These are phyloP conservation scores for Zosterops pallidus DNA, from an alignment of 2,113 vertebrate genomes.

Conservation along the genomic window DNA sequence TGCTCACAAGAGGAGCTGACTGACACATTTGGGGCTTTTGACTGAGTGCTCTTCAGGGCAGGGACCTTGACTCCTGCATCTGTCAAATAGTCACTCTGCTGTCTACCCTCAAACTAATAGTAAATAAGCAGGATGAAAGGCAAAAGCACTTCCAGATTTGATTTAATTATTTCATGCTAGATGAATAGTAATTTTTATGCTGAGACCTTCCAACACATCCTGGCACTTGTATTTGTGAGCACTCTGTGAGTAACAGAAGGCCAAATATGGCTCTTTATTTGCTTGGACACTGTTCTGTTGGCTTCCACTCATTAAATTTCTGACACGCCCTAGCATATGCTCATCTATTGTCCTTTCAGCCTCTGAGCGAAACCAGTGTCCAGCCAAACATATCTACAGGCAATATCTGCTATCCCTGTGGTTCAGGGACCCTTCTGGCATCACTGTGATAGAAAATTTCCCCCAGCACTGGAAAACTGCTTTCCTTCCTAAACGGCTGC, in stretches of 20 bases:
- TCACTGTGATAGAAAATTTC: not conserved
- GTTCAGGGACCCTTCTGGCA: not conserved
- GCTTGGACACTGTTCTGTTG: not conserved
- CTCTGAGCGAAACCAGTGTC: not conserved
- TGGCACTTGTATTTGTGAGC: conserved; percentile 21
- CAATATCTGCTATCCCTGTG: not conserved
- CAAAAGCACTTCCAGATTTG: not conserved
- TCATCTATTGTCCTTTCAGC: not conserved
- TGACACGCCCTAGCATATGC: not conserved
- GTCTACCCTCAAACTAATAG: not conserved
- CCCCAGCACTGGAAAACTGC: not conserved
- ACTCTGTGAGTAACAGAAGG: conserved; percentile 46
- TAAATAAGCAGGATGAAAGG: conserved; percentile 27
- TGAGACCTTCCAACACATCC: conserved; percentile 27
- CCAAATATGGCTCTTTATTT: conserved; percentile 1
- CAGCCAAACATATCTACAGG: not conserved
- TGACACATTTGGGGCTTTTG: not conserved
- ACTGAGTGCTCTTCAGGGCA: not conserved
- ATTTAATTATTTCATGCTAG: conserved; percentile 36
- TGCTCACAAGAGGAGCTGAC: not conserved
- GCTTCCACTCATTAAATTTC: not conserved
- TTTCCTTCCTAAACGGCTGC: not conserved
- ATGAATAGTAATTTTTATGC: conserved; percentile 36
- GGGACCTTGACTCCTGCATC: not conserved
- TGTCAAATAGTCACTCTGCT: not conserved